Conservation (phyloP, 1,140 invertebrate genomes). For the Adelges cooleyi region DNA sequence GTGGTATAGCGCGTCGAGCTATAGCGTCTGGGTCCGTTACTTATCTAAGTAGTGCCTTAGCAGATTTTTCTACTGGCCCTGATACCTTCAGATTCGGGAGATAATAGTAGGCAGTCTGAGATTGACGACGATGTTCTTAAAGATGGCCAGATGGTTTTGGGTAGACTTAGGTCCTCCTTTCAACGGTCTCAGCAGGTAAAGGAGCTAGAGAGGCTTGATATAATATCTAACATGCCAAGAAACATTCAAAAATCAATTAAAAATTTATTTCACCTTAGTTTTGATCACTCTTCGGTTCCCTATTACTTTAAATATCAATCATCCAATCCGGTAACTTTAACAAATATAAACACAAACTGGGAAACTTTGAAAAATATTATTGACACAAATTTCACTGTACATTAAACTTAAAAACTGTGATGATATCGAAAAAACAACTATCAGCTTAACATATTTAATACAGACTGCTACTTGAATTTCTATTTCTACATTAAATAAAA, state of each 20-base stretch:
- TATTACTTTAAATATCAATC: neutral
- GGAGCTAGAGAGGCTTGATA: no score
- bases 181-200: no score
- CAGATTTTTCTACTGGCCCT: no score
- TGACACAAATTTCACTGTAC: neutral
- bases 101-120: neutral
- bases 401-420: slow-evolving; percentile 11
- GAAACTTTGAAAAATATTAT: no score
- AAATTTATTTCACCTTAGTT: neutral
- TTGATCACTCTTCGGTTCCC: slow-evolving; percentile 5
- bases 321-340: neutral
- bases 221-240: neutral
- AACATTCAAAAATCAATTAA: neutral
- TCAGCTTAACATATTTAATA: neutral
- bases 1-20: no score
- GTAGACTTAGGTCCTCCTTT: no score
- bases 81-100: no score
- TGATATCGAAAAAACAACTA: neutral
- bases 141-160: no score
- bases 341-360: no score
- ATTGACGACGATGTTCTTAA: neutral
- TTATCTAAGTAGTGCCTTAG: no score
- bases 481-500: neutral
- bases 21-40: no score
- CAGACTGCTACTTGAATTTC: neutral